Evolutionary conservation across 2,797 vertebrate genomes (phyloP).

Genomic region (Ispidina lecontei): DNA sequence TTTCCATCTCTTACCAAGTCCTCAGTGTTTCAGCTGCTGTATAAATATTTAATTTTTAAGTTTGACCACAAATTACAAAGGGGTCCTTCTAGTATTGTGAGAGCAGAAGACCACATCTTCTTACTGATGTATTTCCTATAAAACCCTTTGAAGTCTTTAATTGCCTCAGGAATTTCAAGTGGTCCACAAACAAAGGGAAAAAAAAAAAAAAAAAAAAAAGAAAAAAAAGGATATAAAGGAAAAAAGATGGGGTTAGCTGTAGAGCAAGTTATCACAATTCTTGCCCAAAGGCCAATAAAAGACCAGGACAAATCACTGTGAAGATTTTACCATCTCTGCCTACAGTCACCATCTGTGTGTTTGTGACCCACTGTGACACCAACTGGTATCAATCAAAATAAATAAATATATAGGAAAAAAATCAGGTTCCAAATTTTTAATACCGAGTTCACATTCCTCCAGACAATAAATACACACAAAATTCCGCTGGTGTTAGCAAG

Average conservation of each 20-base stretch:
- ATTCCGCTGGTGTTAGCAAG: neutral
- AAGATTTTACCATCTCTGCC: neutral
- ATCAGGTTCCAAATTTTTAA: neutral
- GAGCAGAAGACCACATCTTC: neutral
- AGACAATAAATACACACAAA: neutral
- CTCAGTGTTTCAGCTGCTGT: neutral
- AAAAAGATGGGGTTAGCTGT: neutral
- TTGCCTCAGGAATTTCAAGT: neutral
- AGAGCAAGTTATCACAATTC: neutral
- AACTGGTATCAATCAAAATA: neutral
- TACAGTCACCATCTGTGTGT: neutral
- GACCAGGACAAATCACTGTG: neutral
- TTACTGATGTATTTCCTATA: neutral
- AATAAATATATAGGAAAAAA: no score
- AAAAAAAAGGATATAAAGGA: neutral
- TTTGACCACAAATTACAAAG: neutral
- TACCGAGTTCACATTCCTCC: neutral
- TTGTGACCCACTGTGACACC: neutral
- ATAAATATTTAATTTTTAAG: neutral
- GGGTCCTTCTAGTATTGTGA: neutral
- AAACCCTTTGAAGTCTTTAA: neutral
- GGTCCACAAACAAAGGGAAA: neutral
- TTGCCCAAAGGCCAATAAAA: neutral
- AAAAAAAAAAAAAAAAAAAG: neutral
- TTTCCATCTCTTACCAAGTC: neutral